Conservation (phyloP, 2,797 vertebrate species). For the Rhinoraja longicauda region DNA sequence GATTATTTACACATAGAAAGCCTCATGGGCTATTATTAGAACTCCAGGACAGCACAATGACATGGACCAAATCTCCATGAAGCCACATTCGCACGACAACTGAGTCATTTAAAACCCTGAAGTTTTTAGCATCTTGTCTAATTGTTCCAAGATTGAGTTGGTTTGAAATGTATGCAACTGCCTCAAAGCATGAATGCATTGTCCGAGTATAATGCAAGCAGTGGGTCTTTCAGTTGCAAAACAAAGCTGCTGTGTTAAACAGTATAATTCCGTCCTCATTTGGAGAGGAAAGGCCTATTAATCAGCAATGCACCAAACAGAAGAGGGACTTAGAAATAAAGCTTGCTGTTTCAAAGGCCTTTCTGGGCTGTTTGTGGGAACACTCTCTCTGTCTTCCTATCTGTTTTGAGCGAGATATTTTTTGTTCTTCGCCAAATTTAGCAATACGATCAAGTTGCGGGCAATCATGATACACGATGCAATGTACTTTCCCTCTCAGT, state of each 20-base stretch:
- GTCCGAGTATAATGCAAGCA: conserved; percentile 6
- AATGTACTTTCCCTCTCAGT: too few relatives aligned
- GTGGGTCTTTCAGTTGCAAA: background rate
- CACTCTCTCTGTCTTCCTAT: background rate
- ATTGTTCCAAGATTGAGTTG: conserved; percentile 22
- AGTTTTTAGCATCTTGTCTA: conserved; percentile 25
- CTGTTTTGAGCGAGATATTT: background rate
- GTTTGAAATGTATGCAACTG: conserved; percentile 2
- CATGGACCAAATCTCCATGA: background rate
- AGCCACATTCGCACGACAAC: background rate
- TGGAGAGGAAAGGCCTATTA: background rate
- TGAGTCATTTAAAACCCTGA: background rate
- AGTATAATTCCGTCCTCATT: background rate
- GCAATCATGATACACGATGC: background rate
- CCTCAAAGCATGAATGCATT: background rate
- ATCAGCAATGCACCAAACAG: background rate
- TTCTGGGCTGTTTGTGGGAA: background rate
- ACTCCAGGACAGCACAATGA: background rate
- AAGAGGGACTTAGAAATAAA: background rate
- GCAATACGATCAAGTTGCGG: background rate
- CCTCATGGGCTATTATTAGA: background rate
- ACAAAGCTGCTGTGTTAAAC: conserved; percentile 33
- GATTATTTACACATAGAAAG: background rate
- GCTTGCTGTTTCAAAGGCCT: background rate
- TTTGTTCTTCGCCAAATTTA: background rate